A percentile compares a stretch with the other conserved stretches of the same genome.
phyloP scores from a whole-genome alignment of 2,888 invertebrate genomes.

The Volucella bombylans region DNA sequence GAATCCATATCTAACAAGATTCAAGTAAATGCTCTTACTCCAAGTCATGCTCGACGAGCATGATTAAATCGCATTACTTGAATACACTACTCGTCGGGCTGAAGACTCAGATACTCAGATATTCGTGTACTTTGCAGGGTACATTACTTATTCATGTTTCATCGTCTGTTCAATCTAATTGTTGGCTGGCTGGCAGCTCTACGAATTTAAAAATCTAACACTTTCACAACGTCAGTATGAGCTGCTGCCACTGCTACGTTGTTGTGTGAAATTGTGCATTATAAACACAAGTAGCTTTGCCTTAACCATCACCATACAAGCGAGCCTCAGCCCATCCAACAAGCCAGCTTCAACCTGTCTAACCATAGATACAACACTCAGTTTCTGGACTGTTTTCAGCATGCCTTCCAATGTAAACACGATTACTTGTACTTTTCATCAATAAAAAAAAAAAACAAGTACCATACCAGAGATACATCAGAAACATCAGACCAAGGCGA shows the following conservation, averaged over 20 bases:
- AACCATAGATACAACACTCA: background rate
- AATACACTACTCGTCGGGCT: constrained; percentile 18
- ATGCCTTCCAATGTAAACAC: constrained; percentile 15
- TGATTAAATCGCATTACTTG: constrained; percentile 63
- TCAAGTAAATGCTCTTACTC: background rate
- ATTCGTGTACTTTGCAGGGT: background rate
- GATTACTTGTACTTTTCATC: constrained; percentile 34
- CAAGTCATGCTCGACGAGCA: constrained; percentile 70
- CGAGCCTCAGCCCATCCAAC: too few relatives aligned
- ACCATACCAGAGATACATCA: constrained; percentile 16
- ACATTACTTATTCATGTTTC: constrained; percentile 64
- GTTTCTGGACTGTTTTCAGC: background rate
- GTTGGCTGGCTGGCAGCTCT: constrained; percentile 40
- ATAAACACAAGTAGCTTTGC: background rate
- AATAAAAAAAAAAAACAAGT: constrained; percentile 17
- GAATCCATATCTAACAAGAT: constrained; percentile 6
- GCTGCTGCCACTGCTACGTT: background rate
- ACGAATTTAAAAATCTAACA: constrained; percentile 46
- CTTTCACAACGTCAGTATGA: constrained; percentile 26
- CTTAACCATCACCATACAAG: constrained; percentile 4
- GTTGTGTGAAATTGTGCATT: constrained; percentile 32
- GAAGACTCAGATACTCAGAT: too few relatives aligned
- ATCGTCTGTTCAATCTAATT: constrained; percentile 69
- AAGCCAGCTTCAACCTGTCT: constrained; percentile 8
- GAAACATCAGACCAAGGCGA: too few relatives aligned